Evolutionary conservation across 1,140 invertebrate genomes (phyloP).

Genomic region (Temnothorax curvispinosus): DNA sequence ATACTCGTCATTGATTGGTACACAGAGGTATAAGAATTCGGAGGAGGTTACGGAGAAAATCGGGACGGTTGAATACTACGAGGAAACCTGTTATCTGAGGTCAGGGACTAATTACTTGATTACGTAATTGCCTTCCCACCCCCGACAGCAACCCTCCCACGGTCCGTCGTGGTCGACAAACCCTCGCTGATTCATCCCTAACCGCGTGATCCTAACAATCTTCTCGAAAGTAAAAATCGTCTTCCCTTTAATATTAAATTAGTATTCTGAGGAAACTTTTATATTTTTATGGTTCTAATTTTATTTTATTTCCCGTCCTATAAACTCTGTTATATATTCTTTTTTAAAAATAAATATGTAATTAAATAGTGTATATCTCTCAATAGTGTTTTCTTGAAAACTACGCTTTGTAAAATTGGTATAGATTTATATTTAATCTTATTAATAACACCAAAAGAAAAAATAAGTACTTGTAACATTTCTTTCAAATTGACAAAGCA

Average conservation of each 20-base stretch:
- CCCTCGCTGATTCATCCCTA: slow-evolving; percentile 78
- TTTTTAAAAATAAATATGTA: not conserved
- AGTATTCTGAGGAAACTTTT: slow-evolving; percentile 38
- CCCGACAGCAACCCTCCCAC: slow-evolving; percentile 75
- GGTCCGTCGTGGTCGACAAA: slow-evolving; percentile 73
- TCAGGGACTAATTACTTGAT: slow-evolving; percentile 85
- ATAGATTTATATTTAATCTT: not conserved
- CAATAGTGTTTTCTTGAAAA: not conserved
- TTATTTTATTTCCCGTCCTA: not conserved
- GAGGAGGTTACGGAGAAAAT: slow-evolving; percentile 63
- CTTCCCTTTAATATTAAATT: slow-evolving; percentile 61
- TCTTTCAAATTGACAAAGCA: not conserved
- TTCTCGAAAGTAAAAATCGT: slow-evolving; percentile 67
- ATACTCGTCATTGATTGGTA: not conserved
- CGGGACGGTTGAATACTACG: slow-evolving; percentile 67
- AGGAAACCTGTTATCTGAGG: slow-evolving; percentile 79
- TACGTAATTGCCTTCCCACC: slow-evolving; percentile 82
- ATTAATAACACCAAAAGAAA: not conserved
- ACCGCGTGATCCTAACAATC: slow-evolving; percentile 65
- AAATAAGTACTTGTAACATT: not conserved
- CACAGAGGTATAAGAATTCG: slow-evolving; percentile 25
- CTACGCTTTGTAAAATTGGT: not conserved
- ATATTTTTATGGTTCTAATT: slow-evolving; percentile 2
- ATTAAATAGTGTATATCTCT: not conserved
- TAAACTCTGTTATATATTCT: not conserved